Evolutionary conservation across 2,113 vertebrate species (phyloP), one percentile per base, ranked within the genome.

Genomic region (Clinocottus analis): DNA sequence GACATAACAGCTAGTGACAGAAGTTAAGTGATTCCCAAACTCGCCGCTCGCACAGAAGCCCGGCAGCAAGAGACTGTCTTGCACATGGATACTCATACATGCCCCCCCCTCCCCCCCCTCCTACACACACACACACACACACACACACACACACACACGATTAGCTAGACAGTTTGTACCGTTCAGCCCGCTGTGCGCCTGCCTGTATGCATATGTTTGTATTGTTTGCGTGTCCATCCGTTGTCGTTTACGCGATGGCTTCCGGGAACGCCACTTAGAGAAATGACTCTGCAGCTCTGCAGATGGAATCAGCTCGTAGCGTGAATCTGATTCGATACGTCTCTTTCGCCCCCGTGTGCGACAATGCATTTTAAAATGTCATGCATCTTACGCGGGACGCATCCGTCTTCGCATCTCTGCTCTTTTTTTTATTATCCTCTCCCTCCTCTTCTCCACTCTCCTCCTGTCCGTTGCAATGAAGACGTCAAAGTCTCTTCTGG

Each of bases 21-120:
- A 91, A 92, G 92, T 90, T 92, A 94, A 94, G 90, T 90, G 91
- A 92, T 90, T 92, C 87, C 80, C 83, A 91, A 90, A 89, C 83
- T 72, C 3, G 41, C 78, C 43, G 55, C 84, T 89, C 27, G 35
- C 82, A 72, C 63, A 83, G 86, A 92, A 89, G 86, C 79, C 83
- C 82, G 51, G 83, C 85, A 92, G 90, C 90, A 80, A 89, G 90
- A 80, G 69, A 75, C 23, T 75, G 72, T 76, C 79, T 81, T 72
- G 49, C 80, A 78, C 84, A 89, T 79, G 63, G 72, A 86, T 76
- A 80, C 73, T 83, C 82, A 80, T 64, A 49, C 29, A 65, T 31
- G 43, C 70, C 29, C 77, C 8, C 56, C 63, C 33, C 25, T 12
- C 12, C 16, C 56, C 33, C 25, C 12, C n/a, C n/a, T n/a, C n/a